Percentiles rank a stretch among this genome's conserved stretches.
phyloP scores from a whole-genome alignment of 1,140 invertebrate genomes.

The Brachionus calyciflorus region DNA sequence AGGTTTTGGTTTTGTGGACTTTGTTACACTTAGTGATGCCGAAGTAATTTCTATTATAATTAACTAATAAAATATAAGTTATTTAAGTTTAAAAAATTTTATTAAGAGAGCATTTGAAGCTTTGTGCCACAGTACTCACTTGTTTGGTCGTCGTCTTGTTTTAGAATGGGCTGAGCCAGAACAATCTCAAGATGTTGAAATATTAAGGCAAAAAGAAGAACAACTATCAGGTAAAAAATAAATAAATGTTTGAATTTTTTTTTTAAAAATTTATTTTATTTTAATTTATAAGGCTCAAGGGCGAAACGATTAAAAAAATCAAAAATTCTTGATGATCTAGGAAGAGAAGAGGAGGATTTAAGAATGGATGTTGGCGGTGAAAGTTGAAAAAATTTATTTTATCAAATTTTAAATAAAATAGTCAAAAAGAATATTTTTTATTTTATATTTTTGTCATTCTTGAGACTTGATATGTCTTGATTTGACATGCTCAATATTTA shows the following conservation, averaged over 20 bases:
- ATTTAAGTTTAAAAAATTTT: conserved; percentile 41
- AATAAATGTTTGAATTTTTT: neutral
- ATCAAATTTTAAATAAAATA: neutral
- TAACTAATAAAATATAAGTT: neutral
- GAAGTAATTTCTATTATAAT: conserved; percentile 67
- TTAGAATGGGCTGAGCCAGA: conserved; percentile 88
- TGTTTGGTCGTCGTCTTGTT: conserved; percentile 88
- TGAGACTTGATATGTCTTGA: conserved; percentile 24
- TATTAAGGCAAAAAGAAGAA: conserved; percentile 44
- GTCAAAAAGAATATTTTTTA: neutral
- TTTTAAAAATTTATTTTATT: neutral
- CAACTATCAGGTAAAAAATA: neutral
- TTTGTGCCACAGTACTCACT: conserved; percentile 88
- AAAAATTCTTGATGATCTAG: conserved; percentile 34
- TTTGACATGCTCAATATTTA: too few species aligned
- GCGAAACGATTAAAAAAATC: conserved; percentile 35
- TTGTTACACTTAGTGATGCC: conserved; percentile 79
- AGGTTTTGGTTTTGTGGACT: conserved; percentile 96
- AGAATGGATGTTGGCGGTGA: conserved; percentile 5
- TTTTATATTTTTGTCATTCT: neutral
- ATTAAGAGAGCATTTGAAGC: conserved; percentile 74
- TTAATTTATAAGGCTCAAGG: conserved; percentile 1
- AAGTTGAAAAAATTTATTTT: neutral
- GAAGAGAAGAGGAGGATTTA: conserved; percentile 24
- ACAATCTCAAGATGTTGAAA: conserved; percentile 37